Base-by-base conservation (phyloP, 1,140 invertebrate genomes). In the Idris sp. region DNA sequence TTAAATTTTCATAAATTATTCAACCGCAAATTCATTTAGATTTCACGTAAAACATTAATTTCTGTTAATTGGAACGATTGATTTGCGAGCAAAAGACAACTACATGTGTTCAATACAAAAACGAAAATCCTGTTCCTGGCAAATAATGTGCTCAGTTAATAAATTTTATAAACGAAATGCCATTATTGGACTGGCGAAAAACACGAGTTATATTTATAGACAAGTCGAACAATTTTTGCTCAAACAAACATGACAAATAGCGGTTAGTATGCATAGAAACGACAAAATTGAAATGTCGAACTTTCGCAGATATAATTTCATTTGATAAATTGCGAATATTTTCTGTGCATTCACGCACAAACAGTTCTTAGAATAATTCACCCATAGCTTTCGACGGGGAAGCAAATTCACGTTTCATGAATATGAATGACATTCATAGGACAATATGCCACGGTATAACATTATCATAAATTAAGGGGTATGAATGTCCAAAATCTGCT, bases 371-470 rank as follows among this genome's bases (percentile, higher is more conserved):
- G 35, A 62, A 49, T 62, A 62, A 62, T 62, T 56, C 48, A 35
- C 33, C 41, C 9, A 40, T 38, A 25, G 51, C 10, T 72, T 44
- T 31, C 5, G 28, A 33, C 16, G 25, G 10, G 2, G 35, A 40
- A 28, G 26, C 30, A 8, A 36, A 16, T 25, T 15, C 30, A 28
- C 46, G 36, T 41, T 36, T 54, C 62, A 67, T 67, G 58, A 74
- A 68, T 74, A 74, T 74, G 61, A 67, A 74, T 74, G 48, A 53
- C 54, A 67, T 62, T 67, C 46, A 53, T 44, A 22, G 48, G 28
- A 67, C 56, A 61, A 67, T 74, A 62, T 67, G 46, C 11, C 26
- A 40, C 31, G 33, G 30, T 43, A 56, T 33, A 62, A 28, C 40
- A 62, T 68, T 74, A 74, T n/a, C 69, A 67, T 74, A 51, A 74